Percentiles rank a stretch among this genome's conserved stretches.
These are phyloP conservation scores for Hippopotamyrus pictus DNA, from an alignment of 2,797 vertebrate genomes.

Conservation along the genomic window DNA sequence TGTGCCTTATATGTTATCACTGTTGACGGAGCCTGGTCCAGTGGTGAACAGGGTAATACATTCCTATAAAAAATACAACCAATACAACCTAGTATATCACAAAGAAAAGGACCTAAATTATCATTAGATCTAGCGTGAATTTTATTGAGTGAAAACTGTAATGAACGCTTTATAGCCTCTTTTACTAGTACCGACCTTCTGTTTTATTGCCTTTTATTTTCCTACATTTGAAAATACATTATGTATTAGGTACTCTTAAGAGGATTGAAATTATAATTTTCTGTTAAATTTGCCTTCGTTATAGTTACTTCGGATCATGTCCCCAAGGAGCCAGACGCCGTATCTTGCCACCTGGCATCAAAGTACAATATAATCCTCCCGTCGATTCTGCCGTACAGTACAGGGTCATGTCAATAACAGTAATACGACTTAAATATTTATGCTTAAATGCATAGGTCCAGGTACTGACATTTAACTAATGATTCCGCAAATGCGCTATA, in stretches of 20 bases:
- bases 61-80: background rate
- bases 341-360: background rate
- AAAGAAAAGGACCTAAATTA: background rate
- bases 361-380: background rate
- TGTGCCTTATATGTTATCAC: background rate
- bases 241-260: background rate
- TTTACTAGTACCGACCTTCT: background rate
- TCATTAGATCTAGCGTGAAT: background rate
- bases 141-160: conserved; percentile 7
- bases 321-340: background rate
- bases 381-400: background rate
- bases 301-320: background rate
- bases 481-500: background rate
- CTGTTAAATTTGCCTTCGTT: background rate
- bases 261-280: background rate
- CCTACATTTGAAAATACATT: background rate
- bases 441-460: background rate
- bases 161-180: background rate
- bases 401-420: background rate
- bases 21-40: background rate
- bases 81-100: background rate
- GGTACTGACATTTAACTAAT: background rate
- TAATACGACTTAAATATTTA: background rate
- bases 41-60: background rate
- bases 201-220: background rate